A percentile compares a stretch with the other conserved stretches of the same genome.
Conservation (phyloP, 1,140 invertebrate species). For the Harpegnathos saltator region DNA sequence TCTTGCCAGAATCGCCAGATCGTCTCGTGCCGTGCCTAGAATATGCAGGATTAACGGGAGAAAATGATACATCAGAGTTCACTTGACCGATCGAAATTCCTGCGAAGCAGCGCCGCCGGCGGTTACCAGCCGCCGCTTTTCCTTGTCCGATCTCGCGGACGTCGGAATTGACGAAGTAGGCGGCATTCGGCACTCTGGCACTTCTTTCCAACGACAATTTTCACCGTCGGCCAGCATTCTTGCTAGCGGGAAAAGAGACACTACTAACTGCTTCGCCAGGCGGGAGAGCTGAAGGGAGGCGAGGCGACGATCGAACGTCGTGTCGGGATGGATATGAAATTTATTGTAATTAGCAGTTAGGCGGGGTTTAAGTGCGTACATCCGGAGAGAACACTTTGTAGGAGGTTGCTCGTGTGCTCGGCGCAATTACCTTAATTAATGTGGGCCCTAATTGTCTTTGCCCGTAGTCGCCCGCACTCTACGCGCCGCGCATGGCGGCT, state of each 20-base stretch:
- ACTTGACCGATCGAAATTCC: too few species aligned
- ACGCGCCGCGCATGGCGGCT: constrained; percentile 52
- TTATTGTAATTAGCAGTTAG: constrained; percentile 76
- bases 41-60: not conserved
- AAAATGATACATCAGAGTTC: too few species aligned
- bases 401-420: constrained; percentile 74
- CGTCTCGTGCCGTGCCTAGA: not conserved
- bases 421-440: constrained; percentile 82
- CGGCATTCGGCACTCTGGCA: too few species aligned
- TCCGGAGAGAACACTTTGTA: constrained; percentile 80
- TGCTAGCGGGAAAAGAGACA: not conserved
- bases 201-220: too few species aligned
- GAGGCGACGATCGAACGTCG: constrained; percentile 8
- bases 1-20: constrained; percentile 53
- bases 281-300: not conserved
- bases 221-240: too few species aligned
- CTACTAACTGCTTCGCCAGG: not conserved
- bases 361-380: constrained; percentile 79
- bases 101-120: too few species aligned
- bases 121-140: too few species aligned
- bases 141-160: too few species aligned
- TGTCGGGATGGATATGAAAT: constrained; percentile 59
- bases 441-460: constrained; percentile 78
- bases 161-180: too few species aligned
- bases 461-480: constrained; percentile 38